Evolutionary conservation across 2,797 vertebrate species (phyloP).

Genomic region (Miichthys miiuy): DNA sequence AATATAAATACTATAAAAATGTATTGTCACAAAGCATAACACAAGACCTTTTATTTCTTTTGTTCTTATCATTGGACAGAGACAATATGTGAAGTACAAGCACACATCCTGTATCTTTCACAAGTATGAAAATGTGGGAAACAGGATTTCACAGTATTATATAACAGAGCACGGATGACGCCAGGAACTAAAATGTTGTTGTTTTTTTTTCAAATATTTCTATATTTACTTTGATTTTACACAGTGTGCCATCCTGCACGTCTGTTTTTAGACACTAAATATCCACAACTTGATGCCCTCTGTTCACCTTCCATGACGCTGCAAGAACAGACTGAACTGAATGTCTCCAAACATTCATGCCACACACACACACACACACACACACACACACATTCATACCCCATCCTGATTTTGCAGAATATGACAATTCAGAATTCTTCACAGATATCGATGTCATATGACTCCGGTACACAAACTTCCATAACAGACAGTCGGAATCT

Average conservation of each 20-base stretch:
- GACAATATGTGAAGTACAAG: background rate
- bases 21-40: background rate
- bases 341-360: slow-evolving; percentile 4
- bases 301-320: slow-evolving; percentile 9
- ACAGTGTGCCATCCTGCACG: background rate
- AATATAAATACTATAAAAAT: background rate
- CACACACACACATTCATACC: background rate
- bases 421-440: slow-evolving; percentile 17
- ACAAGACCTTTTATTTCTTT: background rate
- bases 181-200: background rate
- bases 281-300: background rate
- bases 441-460: slow-evolving; percentile 3
- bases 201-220: background rate
- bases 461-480: background rate
- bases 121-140: slow-evolving; percentile 11
- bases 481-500: background rate
- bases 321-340: slow-evolving; percentile 15
- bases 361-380: background rate
- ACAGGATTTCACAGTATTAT: slow-evolving; percentile 10
- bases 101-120: background rate
- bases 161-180: slow-evolving; percentile 3
- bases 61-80: background rate
- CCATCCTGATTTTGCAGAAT: background rate
- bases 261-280: slow-evolving; percentile 16
- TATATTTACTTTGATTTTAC: slow-evolving; percentile 1